Evolutionary conservation across 2,113 vertebrate genomes (phyloP).

Genomic region (Pterophyllum scalare): DNA sequence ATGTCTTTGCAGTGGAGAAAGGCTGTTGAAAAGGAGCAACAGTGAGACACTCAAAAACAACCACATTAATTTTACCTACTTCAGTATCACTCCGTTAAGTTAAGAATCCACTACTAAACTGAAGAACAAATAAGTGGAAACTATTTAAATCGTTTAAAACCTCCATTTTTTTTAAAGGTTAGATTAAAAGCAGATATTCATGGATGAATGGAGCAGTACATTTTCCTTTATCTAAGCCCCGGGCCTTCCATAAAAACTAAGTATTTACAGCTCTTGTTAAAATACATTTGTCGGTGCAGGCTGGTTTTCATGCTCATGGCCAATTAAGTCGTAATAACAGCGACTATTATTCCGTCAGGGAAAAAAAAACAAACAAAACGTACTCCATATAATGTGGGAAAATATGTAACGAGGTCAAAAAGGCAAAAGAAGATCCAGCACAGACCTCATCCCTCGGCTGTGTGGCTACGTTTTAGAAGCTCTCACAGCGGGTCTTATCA

Average conservation of each 20-base stretch:
- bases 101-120: rapidly evolving
- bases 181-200: neutral
- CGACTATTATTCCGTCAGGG: neutral
- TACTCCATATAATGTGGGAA: neutral
- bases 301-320: constrained; percentile 4
- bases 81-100: neutral
- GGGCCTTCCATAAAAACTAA: neutral
- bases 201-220: neutral
- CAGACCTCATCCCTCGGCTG: constrained; percentile 15
- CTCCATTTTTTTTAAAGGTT: neutral
- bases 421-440: neutral
- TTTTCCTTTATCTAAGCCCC: neutral
- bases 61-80: neutral
- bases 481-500: constrained; percentile 19
- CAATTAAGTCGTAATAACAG: neutral
- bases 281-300: neutral
- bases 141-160: neutral
- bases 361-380: neutral
- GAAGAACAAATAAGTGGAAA: neutral
- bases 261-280: neutral
- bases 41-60: constrained; percentile 5
- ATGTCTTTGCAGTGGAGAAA: constrained; percentile 14
- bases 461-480: constrained; percentile 19
- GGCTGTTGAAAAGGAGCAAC: constrained; percentile 44
- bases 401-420: neutral